phyloP scores from a whole-genome alignment of 2,113 vertebrate genomes.

The Takifugu bimaculatus region DNA sequence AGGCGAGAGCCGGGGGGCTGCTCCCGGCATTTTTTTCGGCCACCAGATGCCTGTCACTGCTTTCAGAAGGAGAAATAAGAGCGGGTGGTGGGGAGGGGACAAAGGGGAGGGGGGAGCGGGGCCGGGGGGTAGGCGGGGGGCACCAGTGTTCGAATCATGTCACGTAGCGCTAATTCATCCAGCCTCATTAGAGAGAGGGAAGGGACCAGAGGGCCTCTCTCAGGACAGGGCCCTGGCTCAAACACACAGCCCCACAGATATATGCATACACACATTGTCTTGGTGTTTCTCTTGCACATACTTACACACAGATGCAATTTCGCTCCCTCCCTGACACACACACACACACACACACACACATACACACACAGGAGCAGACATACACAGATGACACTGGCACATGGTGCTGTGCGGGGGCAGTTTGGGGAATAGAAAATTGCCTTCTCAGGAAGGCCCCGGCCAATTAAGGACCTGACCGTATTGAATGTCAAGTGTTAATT shows the following conservation, averaged over 20 bases:
- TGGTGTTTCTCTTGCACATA: constrained; percentile 51
- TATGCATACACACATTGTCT: constrained; percentile 51
- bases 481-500: constrained; percentile 99
- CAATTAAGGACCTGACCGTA: constrained; percentile 99
- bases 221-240: constrained; percentile 58
- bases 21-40: constrained; percentile 68
- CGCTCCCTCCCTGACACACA: constrained; percentile 13
- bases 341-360: constrained; percentile 27
- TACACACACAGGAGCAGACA: constrained; percentile 29
- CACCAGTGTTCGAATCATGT: constrained; percentile 91
- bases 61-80: constrained; percentile 48
- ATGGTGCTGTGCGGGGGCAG: constrained; percentile 87
- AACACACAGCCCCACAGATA: constrained; percentile 27
- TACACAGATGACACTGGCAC: constrained; percentile 73
- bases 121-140: constrained; percentile 56
- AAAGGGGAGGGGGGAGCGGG: constrained; percentile 36
- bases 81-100: constrained; percentile 50
- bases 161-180: constrained; percentile 99
- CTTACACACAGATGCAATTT: constrained; percentile 57
- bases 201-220: constrained; percentile 78
- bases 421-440: constrained; percentile 99
- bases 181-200: constrained; percentile 97
- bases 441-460: constrained; percentile 99
- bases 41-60: constrained; percentile 89
- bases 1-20: constrained; percentile 65